Conservation (phyloP, 2,113 vertebrate genomes). For the Synchiropus splendidus region DNA sequence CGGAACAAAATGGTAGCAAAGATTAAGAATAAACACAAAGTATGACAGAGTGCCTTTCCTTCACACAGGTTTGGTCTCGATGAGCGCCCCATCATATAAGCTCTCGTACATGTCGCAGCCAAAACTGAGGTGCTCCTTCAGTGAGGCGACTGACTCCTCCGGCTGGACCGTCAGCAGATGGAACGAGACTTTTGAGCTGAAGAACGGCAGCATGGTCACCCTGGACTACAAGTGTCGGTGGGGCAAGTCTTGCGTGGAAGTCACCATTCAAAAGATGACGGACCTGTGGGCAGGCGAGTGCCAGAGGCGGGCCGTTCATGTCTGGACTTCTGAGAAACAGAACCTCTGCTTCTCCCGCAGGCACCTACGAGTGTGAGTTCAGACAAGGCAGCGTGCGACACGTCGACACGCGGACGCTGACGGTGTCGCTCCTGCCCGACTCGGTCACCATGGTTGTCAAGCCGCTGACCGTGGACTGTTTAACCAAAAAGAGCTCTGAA, state of each 20-base stretch:
- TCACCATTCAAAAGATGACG: not conserved
- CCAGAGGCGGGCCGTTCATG: too few relatives aligned
- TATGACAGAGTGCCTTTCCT: not conserved
- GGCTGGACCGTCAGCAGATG: not conserved
- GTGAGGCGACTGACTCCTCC: not conserved
- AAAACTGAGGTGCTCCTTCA: not conserved
- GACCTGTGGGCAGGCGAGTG: not conserved
- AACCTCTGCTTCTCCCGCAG: not conserved
- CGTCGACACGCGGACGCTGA: not conserved
- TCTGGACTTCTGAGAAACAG: too few relatives aligned
- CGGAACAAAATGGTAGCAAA: too few relatives aligned
- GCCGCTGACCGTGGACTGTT: constrained; percentile 1
- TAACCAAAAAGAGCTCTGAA: not conserved
- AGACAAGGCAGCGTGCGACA: not conserved
- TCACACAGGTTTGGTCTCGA: not conserved
- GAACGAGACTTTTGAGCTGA: not conserved
- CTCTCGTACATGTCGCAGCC: not conserved
- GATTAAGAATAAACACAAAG: too few relatives aligned
- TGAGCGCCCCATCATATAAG: not conserved
- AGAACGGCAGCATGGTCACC: not conserved
- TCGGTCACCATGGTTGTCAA: not conserved
- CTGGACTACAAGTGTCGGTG: not conserved
- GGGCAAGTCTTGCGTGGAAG: not conserved
- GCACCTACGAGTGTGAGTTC: constrained; percentile 1
- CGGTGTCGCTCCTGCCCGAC: not conserved